Conservation (phyloP, 2,797 vertebrate genomes). For the Ciconia nigra region DNA sequence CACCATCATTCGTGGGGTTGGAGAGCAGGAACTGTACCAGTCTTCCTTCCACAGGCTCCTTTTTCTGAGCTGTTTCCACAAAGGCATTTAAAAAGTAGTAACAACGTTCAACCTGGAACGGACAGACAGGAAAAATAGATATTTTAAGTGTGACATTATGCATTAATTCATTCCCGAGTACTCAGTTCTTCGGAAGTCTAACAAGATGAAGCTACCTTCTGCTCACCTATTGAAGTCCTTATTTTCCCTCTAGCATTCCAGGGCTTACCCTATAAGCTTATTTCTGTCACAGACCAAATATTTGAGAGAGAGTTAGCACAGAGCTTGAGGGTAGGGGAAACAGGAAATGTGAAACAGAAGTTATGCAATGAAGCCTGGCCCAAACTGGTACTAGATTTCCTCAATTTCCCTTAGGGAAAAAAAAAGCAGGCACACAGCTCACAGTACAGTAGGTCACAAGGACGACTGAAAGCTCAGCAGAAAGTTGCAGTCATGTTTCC, state of each 20-base stretch:
- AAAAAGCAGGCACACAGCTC: background rate
- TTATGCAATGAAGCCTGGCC: background rate
- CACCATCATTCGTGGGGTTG: constrained; percentile 95
- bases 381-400: background rate
- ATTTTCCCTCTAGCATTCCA: background rate
- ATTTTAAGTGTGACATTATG: background rate
- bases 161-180: background rate
- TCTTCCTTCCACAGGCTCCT: constrained; percentile 91
- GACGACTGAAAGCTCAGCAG: background rate
- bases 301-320: background rate
- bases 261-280: background rate
- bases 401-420: background rate
- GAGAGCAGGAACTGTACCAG: constrained; percentile 91
- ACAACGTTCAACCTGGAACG: constrained; percentile 89
- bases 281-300: background rate
- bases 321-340: background rate
- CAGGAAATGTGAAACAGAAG: background rate
- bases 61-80: constrained; percentile 90
- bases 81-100: constrained; percentile 93
- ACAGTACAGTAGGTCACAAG: background rate
- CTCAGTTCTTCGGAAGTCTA: background rate
- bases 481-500: accelerated
- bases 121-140: background rate
- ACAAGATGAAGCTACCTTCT: background rate
- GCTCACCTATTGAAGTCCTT: background rate